Conservation (phyloP, 2,888 invertebrate genomes). For the Dichetophora obliterata region DNA sequence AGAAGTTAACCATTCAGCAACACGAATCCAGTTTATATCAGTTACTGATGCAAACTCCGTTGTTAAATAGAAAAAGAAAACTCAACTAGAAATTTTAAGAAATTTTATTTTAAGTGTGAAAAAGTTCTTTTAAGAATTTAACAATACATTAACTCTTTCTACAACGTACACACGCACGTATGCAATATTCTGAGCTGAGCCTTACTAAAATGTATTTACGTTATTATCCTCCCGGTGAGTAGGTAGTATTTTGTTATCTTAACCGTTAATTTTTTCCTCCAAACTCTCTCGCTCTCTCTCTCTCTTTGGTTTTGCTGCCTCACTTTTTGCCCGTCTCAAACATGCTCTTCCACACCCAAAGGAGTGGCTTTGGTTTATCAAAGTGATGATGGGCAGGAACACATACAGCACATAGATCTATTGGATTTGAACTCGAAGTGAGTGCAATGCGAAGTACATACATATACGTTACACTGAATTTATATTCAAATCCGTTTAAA, state of each 20-base stretch:
- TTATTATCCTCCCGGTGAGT: conserved; percentile 78
- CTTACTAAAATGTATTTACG: conserved; percentile 78
- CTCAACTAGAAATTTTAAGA: not conserved
- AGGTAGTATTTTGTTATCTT: not conserved
- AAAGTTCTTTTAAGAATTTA: not conserved
- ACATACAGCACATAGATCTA: conserved; percentile 75
- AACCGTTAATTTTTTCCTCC: not conserved
- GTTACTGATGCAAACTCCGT: no score
- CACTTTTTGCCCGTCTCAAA: not conserved
- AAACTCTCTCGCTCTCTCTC: no score
- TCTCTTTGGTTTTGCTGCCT: conserved; percentile 22
- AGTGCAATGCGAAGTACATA: conserved; percentile 60
- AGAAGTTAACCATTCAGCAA: no score
- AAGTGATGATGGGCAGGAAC: conserved; percentile 73
- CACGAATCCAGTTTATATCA: no score
- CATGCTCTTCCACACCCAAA: conserved; percentile 49
- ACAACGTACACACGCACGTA: not conserved
- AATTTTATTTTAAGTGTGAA: not conserved
- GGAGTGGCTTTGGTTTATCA: conserved; percentile 76
- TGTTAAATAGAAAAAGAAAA: no score
- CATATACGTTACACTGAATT: conserved; percentile 14
- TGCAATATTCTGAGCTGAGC: conserved; percentile 71
- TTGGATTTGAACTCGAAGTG: conserved; percentile 76
- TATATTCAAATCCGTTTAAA: not conserved
- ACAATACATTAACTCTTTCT: not conserved